Percentiles rank a stretch among this genome's conserved stretches.
Conservation (phyloP, 2,797 vertebrate species). For the Danionella dracula region DNA sequence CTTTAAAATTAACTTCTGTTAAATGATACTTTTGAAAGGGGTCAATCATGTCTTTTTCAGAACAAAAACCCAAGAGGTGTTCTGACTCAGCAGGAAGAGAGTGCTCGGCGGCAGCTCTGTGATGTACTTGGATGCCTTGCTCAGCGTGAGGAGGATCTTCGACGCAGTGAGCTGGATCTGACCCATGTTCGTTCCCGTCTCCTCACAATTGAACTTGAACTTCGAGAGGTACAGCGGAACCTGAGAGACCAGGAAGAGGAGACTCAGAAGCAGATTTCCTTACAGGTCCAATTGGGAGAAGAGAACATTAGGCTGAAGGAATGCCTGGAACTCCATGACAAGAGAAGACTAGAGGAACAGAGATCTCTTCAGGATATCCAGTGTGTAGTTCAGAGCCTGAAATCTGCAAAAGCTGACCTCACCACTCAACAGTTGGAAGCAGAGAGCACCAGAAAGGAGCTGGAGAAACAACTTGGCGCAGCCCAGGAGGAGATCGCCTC, state of each 20-base stretch:
- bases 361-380: constrained; percentile 75
- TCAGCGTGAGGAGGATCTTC: constrained; percentile 83
- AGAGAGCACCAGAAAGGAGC: constrained; percentile 71
- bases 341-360: constrained; percentile 69
- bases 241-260: constrained; percentile 71
- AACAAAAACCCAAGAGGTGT: constrained; percentile 77
- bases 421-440: constrained; percentile 72
- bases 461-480: constrained; percentile 65
- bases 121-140: constrained; percentile 79
- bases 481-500: constrained; percentile 70
- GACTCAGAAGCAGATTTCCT: constrained; percentile 61
- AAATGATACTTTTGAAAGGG: too few species aligned
- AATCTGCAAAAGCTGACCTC: constrained; percentile 70
- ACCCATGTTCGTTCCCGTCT: constrained; percentile 70
- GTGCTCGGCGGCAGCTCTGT: constrained; percentile 75
- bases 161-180: constrained; percentile 76
- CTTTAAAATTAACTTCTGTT: too few species aligned
- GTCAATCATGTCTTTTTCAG: background rate
- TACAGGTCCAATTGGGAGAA: constrained; percentile 65
- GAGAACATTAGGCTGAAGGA: constrained; percentile 77
- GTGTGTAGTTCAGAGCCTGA: constrained; percentile 72
- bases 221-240: constrained; percentile 69
- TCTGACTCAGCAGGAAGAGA: constrained; percentile 82
- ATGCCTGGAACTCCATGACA: constrained; percentile 57
- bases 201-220: constrained; percentile 75